Evolutionary conservation across 2,797 vertebrate genomes (phyloP).

Genomic region (Myotis findleyi): DNA sequence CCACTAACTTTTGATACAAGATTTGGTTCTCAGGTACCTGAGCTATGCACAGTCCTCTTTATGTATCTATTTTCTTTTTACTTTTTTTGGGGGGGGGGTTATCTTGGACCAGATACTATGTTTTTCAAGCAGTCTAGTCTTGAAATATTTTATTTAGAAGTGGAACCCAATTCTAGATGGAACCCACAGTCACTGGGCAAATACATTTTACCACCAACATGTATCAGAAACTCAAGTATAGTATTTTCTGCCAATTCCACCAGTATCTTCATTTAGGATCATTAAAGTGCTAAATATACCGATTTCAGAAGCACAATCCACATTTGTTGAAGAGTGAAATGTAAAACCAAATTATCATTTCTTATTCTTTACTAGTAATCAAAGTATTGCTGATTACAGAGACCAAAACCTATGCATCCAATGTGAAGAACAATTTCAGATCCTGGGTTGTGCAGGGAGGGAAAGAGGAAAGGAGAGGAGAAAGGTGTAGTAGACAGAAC

Average conservation of each 20-base stretch:
- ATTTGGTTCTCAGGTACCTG: not conserved
- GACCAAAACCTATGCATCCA: not conserved
- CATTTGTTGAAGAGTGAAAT: not conserved
- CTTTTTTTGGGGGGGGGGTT: not conserved
- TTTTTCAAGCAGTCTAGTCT: not conserved
- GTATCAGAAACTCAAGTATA: not conserved
- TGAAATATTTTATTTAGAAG: slow-evolving; percentile 16
- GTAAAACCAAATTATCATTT: not conserved
- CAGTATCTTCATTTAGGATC: not conserved
- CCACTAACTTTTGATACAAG: not conserved
- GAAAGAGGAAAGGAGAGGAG: not conserved
- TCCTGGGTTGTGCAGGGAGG: not conserved
- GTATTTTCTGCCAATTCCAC: not conserved
- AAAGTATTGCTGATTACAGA: not conserved
- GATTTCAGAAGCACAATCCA: not conserved
- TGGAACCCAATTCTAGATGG: not conserved
- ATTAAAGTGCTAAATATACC: not conserved
- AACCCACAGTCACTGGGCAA: not conserved
- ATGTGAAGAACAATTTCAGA: not conserved
- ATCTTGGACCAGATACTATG: not conserved
- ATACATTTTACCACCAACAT: not conserved
- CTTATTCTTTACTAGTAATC: not conserved
- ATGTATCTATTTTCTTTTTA: not conserved
- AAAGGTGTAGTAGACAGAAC: not conserved
- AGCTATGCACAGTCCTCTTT: not conserved